Evolutionary conservation across 2,113 vertebrate species (phyloP).

Genomic region (Corydoras maculifer): DNA sequence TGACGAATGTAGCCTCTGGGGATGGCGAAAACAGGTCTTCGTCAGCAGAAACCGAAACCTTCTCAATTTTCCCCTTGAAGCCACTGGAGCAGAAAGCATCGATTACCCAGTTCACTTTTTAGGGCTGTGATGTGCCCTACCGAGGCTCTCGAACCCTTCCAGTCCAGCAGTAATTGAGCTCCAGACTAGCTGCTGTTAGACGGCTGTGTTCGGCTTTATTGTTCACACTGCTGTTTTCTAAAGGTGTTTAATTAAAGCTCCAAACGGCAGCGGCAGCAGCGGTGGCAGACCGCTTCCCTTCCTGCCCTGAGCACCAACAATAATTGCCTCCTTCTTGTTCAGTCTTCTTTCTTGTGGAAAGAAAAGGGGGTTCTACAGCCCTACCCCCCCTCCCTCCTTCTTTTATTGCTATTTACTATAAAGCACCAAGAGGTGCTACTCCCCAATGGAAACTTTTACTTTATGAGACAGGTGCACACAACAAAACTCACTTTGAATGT

Average conservation of each 20-base stretch:
- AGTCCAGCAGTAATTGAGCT: conserved; percentile 6
- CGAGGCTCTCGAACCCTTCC: neutral
- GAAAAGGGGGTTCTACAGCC: too few relatives aligned
- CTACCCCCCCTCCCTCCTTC: too few relatives aligned
- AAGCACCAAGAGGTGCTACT: too few relatives aligned
- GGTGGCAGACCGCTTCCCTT: neutral
- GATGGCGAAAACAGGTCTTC: conserved; percentile 7
- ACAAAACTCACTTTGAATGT: too few relatives aligned
- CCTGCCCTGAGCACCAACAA: too few relatives aligned
- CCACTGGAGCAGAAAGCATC: conserved; percentile 29
- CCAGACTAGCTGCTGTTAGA: conserved; percentile 17
- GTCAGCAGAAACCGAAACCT: conserved; percentile 45
- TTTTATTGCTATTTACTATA: too few relatives aligned
- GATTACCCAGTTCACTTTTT: conserved; percentile 30
- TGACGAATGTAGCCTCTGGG: neutral
- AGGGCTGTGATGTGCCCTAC: conserved; percentile 4
- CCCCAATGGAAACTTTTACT: too few relatives aligned
- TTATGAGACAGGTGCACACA: too few relatives aligned
- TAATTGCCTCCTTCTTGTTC: too few relatives aligned
- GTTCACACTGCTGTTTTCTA: conserved; percentile 20
- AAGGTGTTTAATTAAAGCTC: conserved; percentile 46
- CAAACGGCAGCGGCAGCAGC: neutral
- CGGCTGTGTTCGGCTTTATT: conserved; percentile 20
- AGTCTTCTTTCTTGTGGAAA: too few relatives aligned
- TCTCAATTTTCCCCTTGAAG: conserved; percentile 16